phyloP scores from a whole-genome alignment of 2,888 invertebrate species.

The Antheraea assamensis region DNA sequence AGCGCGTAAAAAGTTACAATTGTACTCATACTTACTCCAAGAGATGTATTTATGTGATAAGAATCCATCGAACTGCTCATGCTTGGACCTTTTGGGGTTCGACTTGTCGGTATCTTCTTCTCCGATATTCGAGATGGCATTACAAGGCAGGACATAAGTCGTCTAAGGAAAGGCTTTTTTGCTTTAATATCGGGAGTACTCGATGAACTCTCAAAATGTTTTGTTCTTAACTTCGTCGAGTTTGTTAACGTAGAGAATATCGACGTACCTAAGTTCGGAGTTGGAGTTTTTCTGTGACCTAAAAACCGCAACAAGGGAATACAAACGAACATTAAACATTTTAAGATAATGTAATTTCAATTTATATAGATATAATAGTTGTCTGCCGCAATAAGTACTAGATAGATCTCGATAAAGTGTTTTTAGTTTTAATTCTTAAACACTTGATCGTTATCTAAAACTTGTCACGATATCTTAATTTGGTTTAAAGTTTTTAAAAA shows the following conservation, averaged over 20 bases:
- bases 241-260: conserved; percentile 53
- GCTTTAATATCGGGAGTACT: conserved; percentile 39
- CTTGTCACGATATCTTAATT: no score
- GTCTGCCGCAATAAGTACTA: no score
- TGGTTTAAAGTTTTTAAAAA: no score
- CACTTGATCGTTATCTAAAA: no score
- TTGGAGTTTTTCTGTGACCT: conserved; percentile 56
- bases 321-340: neutral
- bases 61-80: conserved; percentile 60
- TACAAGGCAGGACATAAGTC: conserved; percentile 67
- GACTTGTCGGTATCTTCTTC: conserved; percentile 34
- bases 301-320: conserved; percentile 24
- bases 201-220: conserved; percentile 32
- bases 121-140: conserved; percentile 51
- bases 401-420: no score
- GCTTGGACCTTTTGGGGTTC: conserved; percentile 29
- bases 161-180: conserved; percentile 60
- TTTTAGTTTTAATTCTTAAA: no score
- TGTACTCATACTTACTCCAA: conserved; percentile 54
- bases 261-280: conserved; percentile 70
- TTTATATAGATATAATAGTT: no score
- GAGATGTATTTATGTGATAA: conserved; percentile 65
- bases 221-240: conserved; percentile 35
- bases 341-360: no score
- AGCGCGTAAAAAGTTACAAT: neutral